phyloP scores from a whole-genome alignment of 2,888 invertebrate genomes.

The Esperia sulphurella region DNA sequence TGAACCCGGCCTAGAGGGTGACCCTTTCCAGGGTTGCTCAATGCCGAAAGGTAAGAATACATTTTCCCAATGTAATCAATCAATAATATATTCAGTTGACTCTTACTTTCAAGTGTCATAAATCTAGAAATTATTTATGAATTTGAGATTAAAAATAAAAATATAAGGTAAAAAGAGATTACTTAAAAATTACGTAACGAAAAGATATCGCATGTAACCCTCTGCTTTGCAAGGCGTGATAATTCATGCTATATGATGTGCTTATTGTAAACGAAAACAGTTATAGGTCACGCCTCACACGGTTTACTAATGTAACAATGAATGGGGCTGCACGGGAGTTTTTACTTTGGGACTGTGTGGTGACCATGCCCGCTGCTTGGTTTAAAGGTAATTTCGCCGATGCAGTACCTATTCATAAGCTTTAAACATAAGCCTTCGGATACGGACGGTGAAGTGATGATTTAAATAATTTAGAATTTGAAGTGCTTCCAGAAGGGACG shows the following conservation, averaged over 20 bases:
- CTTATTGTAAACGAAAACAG: constrained; percentile 46
- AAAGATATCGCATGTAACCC: constrained; percentile 57
- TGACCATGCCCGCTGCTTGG: constrained; percentile 69
- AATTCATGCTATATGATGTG: constrained; percentile 61
- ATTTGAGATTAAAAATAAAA: neutral
- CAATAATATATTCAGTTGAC: neutral
- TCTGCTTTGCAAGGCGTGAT: constrained; percentile 74
- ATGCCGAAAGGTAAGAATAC: constrained; percentile 55
- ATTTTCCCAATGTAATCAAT: neutral
- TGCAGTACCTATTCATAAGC: constrained; percentile 53
- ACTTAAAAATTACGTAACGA: constrained; percentile 17
- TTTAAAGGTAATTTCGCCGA: constrained; percentile 41
- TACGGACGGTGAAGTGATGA: constrained; percentile 42
- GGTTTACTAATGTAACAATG: constrained; percentile 59
- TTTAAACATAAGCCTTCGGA: constrained; percentile 59
- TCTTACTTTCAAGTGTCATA: constrained; percentile 4
- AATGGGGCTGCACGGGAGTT: constrained; percentile 50
- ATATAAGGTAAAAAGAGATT: constrained; percentile 12
- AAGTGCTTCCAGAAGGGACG: constrained; percentile 68
- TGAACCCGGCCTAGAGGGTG: constrained; percentile 79
- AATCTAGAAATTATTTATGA: neutral
- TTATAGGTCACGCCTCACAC: constrained; percentile 64
- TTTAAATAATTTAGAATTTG: constrained; percentile 47
- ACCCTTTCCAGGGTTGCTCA: constrained; percentile 81
- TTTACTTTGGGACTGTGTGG: constrained; percentile 49